Percentiles rank a stretch among this genome's conserved stretches.
phyloP scores from a whole-genome alignment of 2,797 vertebrate genomes.

The Glyptemys insculpta region DNA sequence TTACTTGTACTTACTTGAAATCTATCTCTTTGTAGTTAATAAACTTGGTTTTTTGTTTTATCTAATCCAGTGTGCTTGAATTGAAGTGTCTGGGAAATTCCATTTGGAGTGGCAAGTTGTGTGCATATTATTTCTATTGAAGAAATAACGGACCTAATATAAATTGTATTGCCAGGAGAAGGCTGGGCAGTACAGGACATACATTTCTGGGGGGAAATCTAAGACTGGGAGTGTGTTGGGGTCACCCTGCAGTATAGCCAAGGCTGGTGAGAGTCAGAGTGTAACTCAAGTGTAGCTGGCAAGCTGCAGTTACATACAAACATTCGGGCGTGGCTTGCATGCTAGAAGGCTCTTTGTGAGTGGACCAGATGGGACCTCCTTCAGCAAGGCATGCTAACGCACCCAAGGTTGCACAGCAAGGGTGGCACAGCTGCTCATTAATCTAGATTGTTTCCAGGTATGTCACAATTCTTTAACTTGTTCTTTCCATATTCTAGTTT shows the following conservation, averaged over 20 bases:
- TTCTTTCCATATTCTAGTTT: neutral
- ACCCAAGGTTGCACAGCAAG: neutral
- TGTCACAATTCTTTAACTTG: neutral
- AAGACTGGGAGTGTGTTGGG: neutral
- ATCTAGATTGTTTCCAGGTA: neutral
- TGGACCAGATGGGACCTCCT: neutral
- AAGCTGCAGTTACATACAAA: neutral
- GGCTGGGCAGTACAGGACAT: neutral
- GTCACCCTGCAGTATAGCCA: neutral
- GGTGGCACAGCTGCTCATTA: neutral
- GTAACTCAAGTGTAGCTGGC: neutral
- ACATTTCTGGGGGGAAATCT: neutral
- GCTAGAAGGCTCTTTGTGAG: neutral
- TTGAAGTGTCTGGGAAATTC: too few species aligned
- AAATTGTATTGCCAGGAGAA: neutral
- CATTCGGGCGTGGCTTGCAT: neutral
- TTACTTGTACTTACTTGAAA: too few species aligned
- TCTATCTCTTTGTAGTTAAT: too few species aligned
- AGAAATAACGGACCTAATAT: too few species aligned
- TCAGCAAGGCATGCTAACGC: neutral
- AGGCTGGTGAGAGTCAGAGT: neutral
- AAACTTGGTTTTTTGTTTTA: too few species aligned
- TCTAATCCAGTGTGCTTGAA: too few species aligned
- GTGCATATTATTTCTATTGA: too few species aligned
- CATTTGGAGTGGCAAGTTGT: too few species aligned